Evolutionary conservation across 30 jellyfish, hydroid and myxozoan genomes (phyloP).

Genomic region (Morbakka virulenta): DNA sequence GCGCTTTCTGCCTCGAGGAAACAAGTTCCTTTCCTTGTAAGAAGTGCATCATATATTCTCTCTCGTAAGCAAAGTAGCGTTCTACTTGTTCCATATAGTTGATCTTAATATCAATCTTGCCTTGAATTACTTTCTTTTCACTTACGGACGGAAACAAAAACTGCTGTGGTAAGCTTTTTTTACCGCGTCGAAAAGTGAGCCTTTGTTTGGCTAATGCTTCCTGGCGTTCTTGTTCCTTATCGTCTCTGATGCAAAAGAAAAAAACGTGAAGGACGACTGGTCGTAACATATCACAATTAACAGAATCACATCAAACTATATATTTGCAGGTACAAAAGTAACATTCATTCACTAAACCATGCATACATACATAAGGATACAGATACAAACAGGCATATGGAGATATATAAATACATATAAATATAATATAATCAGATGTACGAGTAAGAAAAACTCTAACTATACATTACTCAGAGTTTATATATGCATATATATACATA

Average conservation of each 20-base stretch:
- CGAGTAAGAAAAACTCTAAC: too few relatives aligned
- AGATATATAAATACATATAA: too few relatives aligned
- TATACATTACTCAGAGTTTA: too few relatives aligned
- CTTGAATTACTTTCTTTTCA: constrained; percentile 13
- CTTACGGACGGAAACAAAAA: constrained; percentile 13
- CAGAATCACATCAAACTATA: too few relatives aligned
- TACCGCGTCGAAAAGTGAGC: constrained; percentile 44
- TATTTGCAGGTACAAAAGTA: too few relatives aligned
- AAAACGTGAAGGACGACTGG: too few relatives aligned
- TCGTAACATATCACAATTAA: too few relatives aligned
- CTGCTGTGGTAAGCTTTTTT: constrained; percentile 3
- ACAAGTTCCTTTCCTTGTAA: constrained; percentile 58
- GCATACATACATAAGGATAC: too few relatives aligned
- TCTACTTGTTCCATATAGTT: constrained; percentile 33
- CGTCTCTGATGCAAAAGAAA: constrained; percentile 33
- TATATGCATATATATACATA: too few relatives aligned
- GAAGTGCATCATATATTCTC: constrained; percentile 46
- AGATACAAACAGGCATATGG: too few relatives aligned
- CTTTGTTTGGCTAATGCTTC: constrained; percentile 82
- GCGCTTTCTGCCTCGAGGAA: constrained; percentile 44
- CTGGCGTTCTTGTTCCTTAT: constrained; percentile 64
- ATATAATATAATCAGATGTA: too few relatives aligned
- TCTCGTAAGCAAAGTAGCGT: constrained; percentile 19
- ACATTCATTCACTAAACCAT: too few relatives aligned
- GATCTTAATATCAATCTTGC: constrained; percentile 40